Evolutionary conservation across 2,888 invertebrate species (phyloP), one percentile per base, ranked within the genome.

Genomic region (Tyria jacobaeae): DNA sequence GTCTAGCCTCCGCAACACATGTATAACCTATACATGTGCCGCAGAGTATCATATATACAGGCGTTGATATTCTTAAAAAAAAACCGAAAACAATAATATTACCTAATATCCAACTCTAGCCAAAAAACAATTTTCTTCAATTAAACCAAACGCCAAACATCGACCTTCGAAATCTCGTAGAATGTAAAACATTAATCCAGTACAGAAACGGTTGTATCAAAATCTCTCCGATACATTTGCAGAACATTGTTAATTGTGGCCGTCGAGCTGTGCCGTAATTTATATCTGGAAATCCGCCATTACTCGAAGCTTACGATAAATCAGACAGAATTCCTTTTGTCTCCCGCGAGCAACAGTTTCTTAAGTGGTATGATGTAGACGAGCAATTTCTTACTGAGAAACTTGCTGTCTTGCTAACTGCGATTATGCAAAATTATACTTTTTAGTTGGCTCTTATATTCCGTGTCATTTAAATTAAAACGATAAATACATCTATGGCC

Each of bases 301-400:
- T 86, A 85, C 80, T 82, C 77, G 82, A 73, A 78, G 79, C 82
- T 79, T 71, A 79, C 83, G 76, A 90, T 90, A 90, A 90, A 90
- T 90, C 88, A 89, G 82, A 63, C 76, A 71, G 80, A 83, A 84
- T 82, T 83, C 87, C 89, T 87, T 88, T 89, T 87, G 87, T 87
- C 84, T 84, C 72, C 57, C 64, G 66, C 68, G 72, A 78, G 87
- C 84, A 86, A 88, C 88, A 86, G 86, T 85, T 82, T 64, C 85
- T 83, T 78, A 66, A 71, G 72, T 66, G 65, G 66, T 59, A 60
- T 50, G 31, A 2, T 21, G 63, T 59, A 79, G 80, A 84, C 84
- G 74, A 44, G 79, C 80, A 79, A 80, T 65, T 44, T 12, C 12
- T 44, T 44, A 10, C 41, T 44, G 17, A 10, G 17, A 41, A 44